Evolutionary conservation across 2,797 vertebrate genomes (phyloP), one percentile per base, ranked within the genome.

Genomic region (Phoxinus dragarum): DNA sequence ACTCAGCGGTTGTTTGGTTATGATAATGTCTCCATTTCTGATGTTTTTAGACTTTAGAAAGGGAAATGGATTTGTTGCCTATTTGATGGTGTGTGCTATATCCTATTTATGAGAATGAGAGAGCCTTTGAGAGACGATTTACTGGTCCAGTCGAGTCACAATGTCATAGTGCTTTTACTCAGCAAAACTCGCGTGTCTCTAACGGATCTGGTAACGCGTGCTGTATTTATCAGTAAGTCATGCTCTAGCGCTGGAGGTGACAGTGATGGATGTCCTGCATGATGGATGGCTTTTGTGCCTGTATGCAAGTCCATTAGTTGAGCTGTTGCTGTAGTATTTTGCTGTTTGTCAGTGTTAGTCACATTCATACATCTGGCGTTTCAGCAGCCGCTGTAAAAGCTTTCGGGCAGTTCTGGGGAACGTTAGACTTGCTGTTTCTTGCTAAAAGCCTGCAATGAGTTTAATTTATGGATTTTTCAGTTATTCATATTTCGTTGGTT

Each of bases 251-350:
- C 94, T 93, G 90, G 90, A 85, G 82, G 88, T 95, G 95, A 96
- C 93, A 91, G 94, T 96, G 96, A 98, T 96, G 91, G 93, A 97
- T 95, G 93, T 94, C 93, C 91, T 85, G 87, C 90, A 91, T 97
- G 97, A 98, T 97, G 95, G 95, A 97, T 96, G 93, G 91, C 81
- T 90, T 56, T 64, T 81, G 85, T 90, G 86, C 52, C 69, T 89
- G 88, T 86, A 89, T 88, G 88, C 89, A 89, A 91, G 90, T 91
- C 90, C 88, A 85, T 90, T 89, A 90, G 90, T 88, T 72, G 76
- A 86, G 91, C 87, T 89, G 68, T 56, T 86, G 89, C 90, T 92
- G 87, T 91, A 94, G 78, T 74, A 86, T 91, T 84, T 86, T 91
- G 72, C 87, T 87, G 88, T 90, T 89, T 92, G 89, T 90, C 81